Conservation (phyloP, 1,140 invertebrate genomes). For the Tribolium castaneum region DNA sequence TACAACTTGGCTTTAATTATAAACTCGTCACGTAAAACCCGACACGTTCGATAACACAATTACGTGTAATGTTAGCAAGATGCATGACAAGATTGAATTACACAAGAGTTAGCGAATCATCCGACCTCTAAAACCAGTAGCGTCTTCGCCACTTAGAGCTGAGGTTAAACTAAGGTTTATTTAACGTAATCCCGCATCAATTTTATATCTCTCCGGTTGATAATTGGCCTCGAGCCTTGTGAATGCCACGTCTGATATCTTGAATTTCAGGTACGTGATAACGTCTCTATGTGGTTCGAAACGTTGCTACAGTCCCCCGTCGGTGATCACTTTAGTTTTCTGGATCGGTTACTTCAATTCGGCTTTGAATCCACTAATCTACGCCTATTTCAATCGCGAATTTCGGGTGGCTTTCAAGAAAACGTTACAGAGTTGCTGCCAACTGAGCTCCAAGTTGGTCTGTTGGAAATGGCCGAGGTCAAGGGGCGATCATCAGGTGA, state of each 20-base stretch:
- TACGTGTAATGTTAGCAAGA: conserved; percentile 5
- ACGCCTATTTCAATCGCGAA: conserved; percentile 97
- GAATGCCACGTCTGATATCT: neutral
- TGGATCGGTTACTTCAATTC: conserved; percentile 99
- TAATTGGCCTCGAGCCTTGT: neutral
- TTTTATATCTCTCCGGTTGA: neutral
- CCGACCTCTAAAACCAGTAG: neutral
- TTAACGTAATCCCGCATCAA: neutral
- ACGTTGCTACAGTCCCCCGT: conserved; percentile 76
- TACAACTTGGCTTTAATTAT: neutral
- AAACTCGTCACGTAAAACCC: neutral
- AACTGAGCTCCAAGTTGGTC: conserved; percentile 52
- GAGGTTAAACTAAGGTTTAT: neutral
- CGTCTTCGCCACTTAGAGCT: neutral
- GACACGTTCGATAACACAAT: conserved; percentile 8
- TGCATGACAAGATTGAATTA: conserved; percentile 20
- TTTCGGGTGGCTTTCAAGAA: conserved; percentile 94
- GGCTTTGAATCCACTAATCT: conserved; percentile 95
- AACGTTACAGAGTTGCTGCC: conserved; percentile 87
- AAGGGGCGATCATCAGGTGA: conserved; percentile 62
- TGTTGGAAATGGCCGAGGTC: conserved; percentile 59
- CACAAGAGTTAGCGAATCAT: conserved; percentile 8
- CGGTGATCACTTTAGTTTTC: conserved; percentile 88
- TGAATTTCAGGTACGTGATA: conserved; percentile 79
- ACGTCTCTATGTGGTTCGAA: conserved; percentile 79